A percentile compares a stretch with the other conserved stretches of the same genome.
These are phyloP conservation scores for Napeogenes sylphis DNA, from an alignment of 2,888 invertebrate species.

Conservation along the genomic window DNA sequence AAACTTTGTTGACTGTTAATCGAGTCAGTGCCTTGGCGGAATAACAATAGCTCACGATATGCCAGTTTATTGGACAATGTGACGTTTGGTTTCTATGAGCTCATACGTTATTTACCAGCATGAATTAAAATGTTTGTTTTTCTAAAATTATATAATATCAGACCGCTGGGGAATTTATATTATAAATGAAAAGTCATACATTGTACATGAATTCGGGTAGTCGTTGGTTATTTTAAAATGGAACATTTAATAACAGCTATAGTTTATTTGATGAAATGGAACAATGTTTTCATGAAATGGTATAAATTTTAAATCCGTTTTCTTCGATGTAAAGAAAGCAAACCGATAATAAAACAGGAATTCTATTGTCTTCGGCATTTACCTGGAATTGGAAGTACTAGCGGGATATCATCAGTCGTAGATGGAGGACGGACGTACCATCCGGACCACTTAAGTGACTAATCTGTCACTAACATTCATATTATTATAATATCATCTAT, in stretches of 20 bases:
- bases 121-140: slow-evolving; percentile 25
- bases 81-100: slow-evolving; percentile 33
- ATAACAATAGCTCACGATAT: slow-evolving; percentile 24
- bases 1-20: neutral
- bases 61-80: slow-evolving; percentile 22
- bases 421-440: slow-evolving; percentile 14
- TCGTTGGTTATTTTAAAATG: no score
- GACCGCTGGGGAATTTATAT: no score
- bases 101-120: slow-evolving; percentile 39
- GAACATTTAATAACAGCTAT: slow-evolving; percentile 4
- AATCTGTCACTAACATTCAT: slow-evolving; percentile 19
- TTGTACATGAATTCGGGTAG: no score
- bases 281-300: slow-evolving; percentile 3
- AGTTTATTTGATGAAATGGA: slow-evolving; percentile 6
- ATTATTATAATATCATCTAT: neutral
- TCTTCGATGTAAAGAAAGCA: slow-evolving; percentile 9
- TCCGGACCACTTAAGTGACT: slow-evolving; percentile 23
- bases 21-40: slow-evolving; percentile 9
- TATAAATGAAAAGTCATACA: no score
- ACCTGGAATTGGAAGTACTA: slow-evolving; percentile 12
- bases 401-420: slow-evolving; percentile 17
- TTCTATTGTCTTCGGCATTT: slow-evolving; percentile 7
- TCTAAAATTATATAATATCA: no score
- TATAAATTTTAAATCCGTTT: neutral
- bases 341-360: neutral